phyloP scores from a whole-genome alignment of 2,888 invertebrate species.

The Ptilodon capucinus region DNA sequence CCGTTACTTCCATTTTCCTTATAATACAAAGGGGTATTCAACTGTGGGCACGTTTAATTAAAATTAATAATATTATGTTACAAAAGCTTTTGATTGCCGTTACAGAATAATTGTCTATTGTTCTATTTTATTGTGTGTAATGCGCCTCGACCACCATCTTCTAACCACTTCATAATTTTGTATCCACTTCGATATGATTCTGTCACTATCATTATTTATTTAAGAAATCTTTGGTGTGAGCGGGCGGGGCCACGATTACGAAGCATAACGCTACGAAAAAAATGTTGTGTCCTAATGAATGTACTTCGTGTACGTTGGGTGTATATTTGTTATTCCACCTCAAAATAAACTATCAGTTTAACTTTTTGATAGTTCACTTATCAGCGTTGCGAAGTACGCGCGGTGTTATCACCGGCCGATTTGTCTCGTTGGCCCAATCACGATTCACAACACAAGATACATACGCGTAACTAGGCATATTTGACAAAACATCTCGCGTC shows the following conservation, averaged over 20 bases:
- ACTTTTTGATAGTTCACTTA: slow-evolving; percentile 33
- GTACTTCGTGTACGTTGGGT: no score
- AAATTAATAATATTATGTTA: background rate
- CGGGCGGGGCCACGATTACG: no score
- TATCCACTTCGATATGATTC: no score
- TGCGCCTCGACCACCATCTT: no score
- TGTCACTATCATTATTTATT: no score
- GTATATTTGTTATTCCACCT: background rate
- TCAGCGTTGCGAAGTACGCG: slow-evolving; percentile 35
- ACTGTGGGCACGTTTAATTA: slow-evolving; percentile 27
- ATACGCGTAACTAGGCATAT: slow-evolving; percentile 28
- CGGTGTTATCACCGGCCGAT: slow-evolving; percentile 40
- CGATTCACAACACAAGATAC: slow-evolving; percentile 17
- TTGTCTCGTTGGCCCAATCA: slow-evolving; percentile 46
- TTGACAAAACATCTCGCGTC: slow-evolving; percentile 21
- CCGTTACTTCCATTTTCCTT: slow-evolving; percentile 42
- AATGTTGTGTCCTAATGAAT: no score
- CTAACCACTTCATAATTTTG: no score
- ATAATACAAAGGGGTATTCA: slow-evolving; percentile 27
- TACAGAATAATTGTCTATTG: background rate
- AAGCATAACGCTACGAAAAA: no score
- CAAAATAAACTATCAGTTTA: slow-evolving; percentile 11
- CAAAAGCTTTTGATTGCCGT: background rate
- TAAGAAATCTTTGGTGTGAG: no score
- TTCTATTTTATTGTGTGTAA: background rate